phyloP scores from a whole-genome alignment of 2,113 vertebrate species.

The Sminthopsis crassicaudata region DNA sequence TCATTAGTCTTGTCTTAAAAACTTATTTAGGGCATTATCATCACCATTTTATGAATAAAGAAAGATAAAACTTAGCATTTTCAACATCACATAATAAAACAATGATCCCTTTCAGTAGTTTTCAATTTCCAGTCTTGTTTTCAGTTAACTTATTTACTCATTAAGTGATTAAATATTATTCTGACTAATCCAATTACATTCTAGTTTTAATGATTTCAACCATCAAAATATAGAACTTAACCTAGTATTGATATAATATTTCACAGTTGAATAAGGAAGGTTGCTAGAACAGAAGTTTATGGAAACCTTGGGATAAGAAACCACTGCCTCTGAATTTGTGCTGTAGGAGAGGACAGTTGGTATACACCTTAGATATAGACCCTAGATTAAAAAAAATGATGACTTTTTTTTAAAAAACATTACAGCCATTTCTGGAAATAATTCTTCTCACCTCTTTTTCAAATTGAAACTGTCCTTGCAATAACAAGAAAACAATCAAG shows the following conservation, averaged over 20 bases:
- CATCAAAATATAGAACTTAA: background rate
- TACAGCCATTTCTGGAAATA: background rate
- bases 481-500: background rate
- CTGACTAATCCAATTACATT: constrained; percentile 7
- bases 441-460: background rate
- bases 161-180: constrained; percentile 40
- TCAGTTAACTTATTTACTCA: background rate
- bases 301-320: background rate
- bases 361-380: background rate
- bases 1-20: constrained; percentile 19
- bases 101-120: constrained; percentile 13
- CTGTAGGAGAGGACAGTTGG: background rate
- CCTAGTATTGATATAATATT: background rate
- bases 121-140: background rate
- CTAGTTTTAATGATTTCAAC: constrained; percentile 34
- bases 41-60: constrained; percentile 14
- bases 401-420: background rate
- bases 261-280: background rate
- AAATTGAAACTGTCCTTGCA: background rate
- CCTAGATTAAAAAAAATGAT: background rate
- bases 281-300: background rate
- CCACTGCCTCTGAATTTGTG: background rate
- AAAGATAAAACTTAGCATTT: background rate
- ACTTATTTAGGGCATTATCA: background rate
- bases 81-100: constrained; percentile 17